phyloP scores from a whole-genome alignment of 2,797 vertebrate genomes.

The Rhinoraja longicauda region DNA sequence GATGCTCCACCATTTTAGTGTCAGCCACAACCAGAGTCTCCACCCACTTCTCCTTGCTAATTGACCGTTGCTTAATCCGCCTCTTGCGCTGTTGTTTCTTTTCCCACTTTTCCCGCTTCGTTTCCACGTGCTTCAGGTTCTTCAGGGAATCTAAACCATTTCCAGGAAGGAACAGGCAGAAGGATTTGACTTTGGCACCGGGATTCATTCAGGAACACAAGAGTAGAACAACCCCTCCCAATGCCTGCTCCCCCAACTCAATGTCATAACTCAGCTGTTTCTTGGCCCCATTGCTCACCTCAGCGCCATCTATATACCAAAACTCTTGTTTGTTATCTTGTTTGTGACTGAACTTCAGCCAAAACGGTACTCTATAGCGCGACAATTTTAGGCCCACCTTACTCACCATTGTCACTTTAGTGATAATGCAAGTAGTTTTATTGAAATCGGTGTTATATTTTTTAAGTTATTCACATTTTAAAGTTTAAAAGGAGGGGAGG shows the following conservation, averaged over 20 bases:
- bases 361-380: too few relatives aligned
- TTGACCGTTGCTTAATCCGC: conserved; percentile 67
- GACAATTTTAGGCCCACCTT: too few relatives aligned
- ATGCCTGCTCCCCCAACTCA: not conserved
- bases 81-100: conserved; percentile 53
- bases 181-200: not conserved
- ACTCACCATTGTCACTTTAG: too few relatives aligned
- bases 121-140: conserved; percentile 52
- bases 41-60: conserved; percentile 95
- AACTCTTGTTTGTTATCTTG: too few relatives aligned
- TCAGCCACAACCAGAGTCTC: conserved; percentile 94
- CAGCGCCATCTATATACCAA: not conserved
- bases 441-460: too few relatives aligned
- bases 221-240: not conserved
- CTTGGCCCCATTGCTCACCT: too few relatives aligned
- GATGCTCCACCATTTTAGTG: conserved; percentile 87
- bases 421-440: too few relatives aligned
- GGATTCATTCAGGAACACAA: not conserved
- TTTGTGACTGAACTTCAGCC: too few relatives aligned
- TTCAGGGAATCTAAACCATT: conserved; percentile 52
- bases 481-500: too few relatives aligned
- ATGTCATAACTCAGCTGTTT: not conserved
- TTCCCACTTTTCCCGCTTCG: conserved; percentile 71
- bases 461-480: too few relatives aligned
- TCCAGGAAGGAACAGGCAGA: not conserved